Conservation (phyloP, 2,113 vertebrate species). For the Poecilia latipinna region DNA sequence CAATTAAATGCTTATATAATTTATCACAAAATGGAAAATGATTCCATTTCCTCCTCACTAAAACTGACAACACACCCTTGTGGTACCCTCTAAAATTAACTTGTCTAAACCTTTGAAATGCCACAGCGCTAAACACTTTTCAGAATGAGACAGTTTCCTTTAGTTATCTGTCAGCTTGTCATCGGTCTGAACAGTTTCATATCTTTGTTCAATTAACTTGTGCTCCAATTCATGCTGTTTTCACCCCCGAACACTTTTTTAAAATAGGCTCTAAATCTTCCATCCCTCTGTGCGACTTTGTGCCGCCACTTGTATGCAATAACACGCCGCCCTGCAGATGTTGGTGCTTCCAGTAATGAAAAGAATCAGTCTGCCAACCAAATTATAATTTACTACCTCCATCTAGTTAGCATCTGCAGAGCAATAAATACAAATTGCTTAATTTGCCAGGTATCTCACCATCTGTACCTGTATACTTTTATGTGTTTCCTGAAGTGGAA, state of each 20-base stretch:
- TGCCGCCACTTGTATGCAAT: constrained; percentile 51
- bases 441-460: constrained; percentile 70
- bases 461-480: constrained; percentile 67
- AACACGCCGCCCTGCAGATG: constrained; percentile 71
- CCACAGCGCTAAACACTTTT: not conserved
- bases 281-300: constrained; percentile 47
- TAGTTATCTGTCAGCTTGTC: not conserved
- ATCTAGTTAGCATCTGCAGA: constrained; percentile 76
- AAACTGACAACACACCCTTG: not conserved
- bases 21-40: not conserved
- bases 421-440: constrained; percentile 77
- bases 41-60: not conserved
- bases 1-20: not conserved
- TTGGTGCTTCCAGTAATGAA: constrained; percentile 72
- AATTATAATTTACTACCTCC: constrained; percentile 72
- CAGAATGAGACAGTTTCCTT: not conserved
- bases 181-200: constrained; percentile 27
- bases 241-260: constrained; percentile 2
- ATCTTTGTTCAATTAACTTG: constrained; percentile 42
- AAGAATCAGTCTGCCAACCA: constrained; percentile 74
- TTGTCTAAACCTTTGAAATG: not conserved
- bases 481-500: constrained; percentile 25
- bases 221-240: constrained; percentile 28
- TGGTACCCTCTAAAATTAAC: not conserved
- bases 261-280: constrained; percentile 57